These are phyloP conservation scores for Ammodramus savannarum DNA, from an alignment of 2,113 vertebrate genomes.

Conservation along the genomic window DNA sequence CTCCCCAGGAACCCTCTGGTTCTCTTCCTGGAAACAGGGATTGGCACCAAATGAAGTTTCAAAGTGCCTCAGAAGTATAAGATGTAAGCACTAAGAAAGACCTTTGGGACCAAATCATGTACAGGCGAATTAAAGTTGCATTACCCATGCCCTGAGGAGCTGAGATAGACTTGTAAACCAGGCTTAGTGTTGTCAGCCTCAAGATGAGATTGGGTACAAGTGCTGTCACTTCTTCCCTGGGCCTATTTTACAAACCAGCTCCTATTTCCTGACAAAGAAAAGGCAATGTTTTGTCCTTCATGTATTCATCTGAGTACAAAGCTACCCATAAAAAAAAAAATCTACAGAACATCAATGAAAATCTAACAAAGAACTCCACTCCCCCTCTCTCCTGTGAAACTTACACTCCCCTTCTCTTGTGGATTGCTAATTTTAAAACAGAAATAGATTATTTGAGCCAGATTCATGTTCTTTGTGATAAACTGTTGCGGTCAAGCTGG, in stretches of 20 bases:
- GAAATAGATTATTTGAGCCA: not conserved
- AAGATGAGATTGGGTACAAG: not conserved
- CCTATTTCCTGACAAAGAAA: not conserved
- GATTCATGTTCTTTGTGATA: not conserved
- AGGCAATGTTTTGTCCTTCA: not conserved
- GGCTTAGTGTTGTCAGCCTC: not conserved
- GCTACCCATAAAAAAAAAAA: not conserved
- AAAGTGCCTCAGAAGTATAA: conserved; percentile 22
- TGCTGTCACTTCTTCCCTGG: not conserved
- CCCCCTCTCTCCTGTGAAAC: not conserved
- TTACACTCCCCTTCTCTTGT: not conserved
- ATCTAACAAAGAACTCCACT: not conserved
- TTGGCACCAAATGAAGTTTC: conserved; percentile 14
- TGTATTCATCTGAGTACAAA: not conserved
- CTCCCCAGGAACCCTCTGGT: not conserved
- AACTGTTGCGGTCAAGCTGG: not conserved
- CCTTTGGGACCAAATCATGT: not conserved
- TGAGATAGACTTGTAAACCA: not conserved
- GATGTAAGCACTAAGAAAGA: conserved; percentile 21
- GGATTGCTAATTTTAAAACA: not conserved
- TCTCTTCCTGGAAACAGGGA: conserved; percentile 7
- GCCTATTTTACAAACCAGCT: not conserved
- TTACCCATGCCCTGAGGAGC: not conserved
- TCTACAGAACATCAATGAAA: not conserved
- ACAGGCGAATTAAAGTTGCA: not conserved